Conservation (phyloP, 2,113 vertebrate genomes). For the Pelvicachromis taeniatus region DNA sequence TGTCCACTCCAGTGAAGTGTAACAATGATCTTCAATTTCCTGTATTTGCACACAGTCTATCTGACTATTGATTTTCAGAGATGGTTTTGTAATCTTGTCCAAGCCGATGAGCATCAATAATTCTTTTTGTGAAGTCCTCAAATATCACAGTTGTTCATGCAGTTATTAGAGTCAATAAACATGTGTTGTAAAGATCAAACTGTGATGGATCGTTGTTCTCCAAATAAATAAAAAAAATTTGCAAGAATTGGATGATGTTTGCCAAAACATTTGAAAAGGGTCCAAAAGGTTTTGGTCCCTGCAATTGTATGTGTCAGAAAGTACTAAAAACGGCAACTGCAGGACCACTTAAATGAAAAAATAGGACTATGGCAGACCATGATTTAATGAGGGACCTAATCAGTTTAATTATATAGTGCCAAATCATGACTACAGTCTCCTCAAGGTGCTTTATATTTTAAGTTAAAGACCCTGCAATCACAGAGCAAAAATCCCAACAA, state of each 20-base stretch:
- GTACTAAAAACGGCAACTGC: not conserved
- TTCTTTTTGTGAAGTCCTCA: not conserved
- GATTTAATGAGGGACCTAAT: not conserved
- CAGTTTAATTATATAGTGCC: not conserved
- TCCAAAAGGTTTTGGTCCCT: not conserved
- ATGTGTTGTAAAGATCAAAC: not conserved
- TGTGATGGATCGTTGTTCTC: not conserved
- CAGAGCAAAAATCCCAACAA: not conserved
- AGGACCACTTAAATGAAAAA: not conserved
- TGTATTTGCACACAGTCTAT: not conserved
- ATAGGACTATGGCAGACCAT: not conserved
- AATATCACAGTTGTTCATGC: not conserved
- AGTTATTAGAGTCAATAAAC: not conserved
- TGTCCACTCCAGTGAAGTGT: not conserved
- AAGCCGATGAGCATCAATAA: not conserved
- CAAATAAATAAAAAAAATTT: not conserved
- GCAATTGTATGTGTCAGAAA: not conserved
- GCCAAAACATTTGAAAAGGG: not conserved
- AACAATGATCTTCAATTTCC: not conserved
- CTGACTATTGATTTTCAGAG: not conserved
- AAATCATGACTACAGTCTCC: not conserved
- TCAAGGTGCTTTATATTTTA: not conserved
- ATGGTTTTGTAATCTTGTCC: not conserved
- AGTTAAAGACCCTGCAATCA: not conserved
- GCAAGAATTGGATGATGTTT: not conserved